Evolutionary conservation across 2,113 vertebrate species (phyloP), one percentile per base, ranked within the genome.

Genomic region (Callorhinus ursinus): DNA sequence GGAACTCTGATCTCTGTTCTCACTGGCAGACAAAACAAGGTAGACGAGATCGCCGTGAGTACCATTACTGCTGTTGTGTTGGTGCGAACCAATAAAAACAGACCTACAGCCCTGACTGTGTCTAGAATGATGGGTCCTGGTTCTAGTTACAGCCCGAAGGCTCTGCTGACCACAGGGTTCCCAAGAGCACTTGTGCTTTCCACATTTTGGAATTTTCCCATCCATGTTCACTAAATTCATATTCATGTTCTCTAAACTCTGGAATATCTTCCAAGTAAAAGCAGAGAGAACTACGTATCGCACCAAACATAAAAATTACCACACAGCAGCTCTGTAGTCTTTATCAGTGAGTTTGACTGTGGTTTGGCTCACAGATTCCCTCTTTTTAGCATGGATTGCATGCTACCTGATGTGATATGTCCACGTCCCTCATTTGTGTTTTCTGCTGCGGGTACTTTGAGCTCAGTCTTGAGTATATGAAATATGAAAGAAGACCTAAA

Each of bases 401-500:
- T 4, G 42, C 74, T 31, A 77, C 74, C 42, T 77, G 59, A 61
- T 26, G 36, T 16, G 31, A 1, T 22, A 26, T 3, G 11, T 36
- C 18, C 11, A 18, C 5, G 26, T 18, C 65, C 22, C 36, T 28
- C 12, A 5, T 24, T 36, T 82, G 22, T 46, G 42, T 49, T 82
- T 95, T 88, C 65, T 57, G 49, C 63, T 63, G 28, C 18, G 39
- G 39, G 51, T 63, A 49, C 51, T 81, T 88, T 63, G 8, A 71
- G 61, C 22, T 91, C 10, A 21, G 51, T 36, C n/a, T 24, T 18
- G 72, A 91, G 42, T 19, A 39, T 6, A 49, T 72, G 83, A 93
- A 94, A 72, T 69, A 21, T 72, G 31, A 92, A 59, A 92, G 49
- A 93, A 94, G 71, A 92, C 12, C 33, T 77, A 86, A 51, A 28